Percentiles rank a stretch among this genome's conserved stretches.
These are phyloP conservation scores for Eutrigla gurnardus DNA, from an alignment of 2,797 vertebrate genomes.

Conservation along the genomic window DNA sequence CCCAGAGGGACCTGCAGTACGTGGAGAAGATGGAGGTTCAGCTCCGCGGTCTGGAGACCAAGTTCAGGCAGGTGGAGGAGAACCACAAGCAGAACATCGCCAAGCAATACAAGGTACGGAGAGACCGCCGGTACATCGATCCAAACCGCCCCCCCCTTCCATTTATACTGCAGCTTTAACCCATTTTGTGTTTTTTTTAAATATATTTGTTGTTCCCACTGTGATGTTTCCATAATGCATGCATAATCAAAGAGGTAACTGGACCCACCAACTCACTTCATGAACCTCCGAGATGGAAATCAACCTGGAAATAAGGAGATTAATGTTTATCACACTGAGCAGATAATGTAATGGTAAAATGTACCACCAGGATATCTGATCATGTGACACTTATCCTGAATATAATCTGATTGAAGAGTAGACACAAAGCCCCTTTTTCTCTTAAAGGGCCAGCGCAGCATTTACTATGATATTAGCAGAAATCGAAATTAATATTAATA, in stretches of 20 bases:
- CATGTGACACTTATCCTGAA: slow-evolving; percentile 20
- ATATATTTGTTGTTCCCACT: slow-evolving; percentile 39
- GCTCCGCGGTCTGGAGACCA: slow-evolving; percentile 96
- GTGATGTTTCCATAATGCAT: slow-evolving; percentile 30
- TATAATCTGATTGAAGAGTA: not conserved
- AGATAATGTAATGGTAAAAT: not conserved
- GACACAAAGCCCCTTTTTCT: slow-evolving; percentile 14
- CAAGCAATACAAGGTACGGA: slow-evolving; percentile 97
- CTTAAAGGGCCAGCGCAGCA: too few species aligned
- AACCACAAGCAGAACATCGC: slow-evolving; percentile 98
- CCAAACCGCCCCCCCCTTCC: slow-evolving; percentile 10
- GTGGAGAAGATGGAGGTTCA: slow-evolving; percentile 99
- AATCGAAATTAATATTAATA: too few species aligned
- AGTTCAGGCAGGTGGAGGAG: slow-evolving; percentile 98
- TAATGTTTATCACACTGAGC: not conserved
- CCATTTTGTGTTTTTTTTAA: slow-evolving; percentile 41
- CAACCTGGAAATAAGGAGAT: not conserved
- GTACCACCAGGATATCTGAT: slow-evolving; percentile 8
- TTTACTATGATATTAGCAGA: too few species aligned
- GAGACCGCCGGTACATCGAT: slow-evolving; percentile 36
- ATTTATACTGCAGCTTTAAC: not conserved
- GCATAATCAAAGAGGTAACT: slow-evolving; percentile 18
- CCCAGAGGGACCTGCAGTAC: slow-evolving; percentile 96
- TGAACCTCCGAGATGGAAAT: not conserved
- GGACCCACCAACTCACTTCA: not conserved